Evolutionary conservation across 1,140 invertebrate species (phyloP), one percentile per base, ranked within the genome.

Genomic region (Drosophila pseudoananassae): DNA sequence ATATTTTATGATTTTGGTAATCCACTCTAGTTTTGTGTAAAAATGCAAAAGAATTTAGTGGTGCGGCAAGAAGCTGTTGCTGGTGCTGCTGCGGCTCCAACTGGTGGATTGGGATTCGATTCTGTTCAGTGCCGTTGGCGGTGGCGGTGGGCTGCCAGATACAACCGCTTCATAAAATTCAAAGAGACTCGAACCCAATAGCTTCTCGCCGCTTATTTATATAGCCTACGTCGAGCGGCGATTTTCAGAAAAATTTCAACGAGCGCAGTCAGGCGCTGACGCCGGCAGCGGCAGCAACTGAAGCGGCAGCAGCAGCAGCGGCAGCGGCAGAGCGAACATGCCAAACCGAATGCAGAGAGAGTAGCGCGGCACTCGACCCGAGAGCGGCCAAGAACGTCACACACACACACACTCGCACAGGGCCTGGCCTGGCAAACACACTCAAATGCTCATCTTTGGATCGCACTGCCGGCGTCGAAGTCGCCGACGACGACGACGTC

Each of bases 141-240:
- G n/a, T 45, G 40, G 40, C 40, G n/a, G 40, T 46, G 43, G 43
- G 43, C 82, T 79, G 87, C 88, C 88, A 88, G 90, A 88, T 90
- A 91, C 90, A 90, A 91, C 90, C 90, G 90, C 90, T 91, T 91
- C 90, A 91, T 91, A 89, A 83, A 91, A 90, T 91, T 91, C 87
- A 91, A 91, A 91, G 90, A 91, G 90, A 91, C 90, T 91, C 90
- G 87, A 68, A 91, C 78, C 81, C 75, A 89, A 88, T 89, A 88
- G 83, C 90, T 88, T 88, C 90, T 89, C 90, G 71, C 77, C 84
- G 87, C 90, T 91, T 91, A 90, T 91, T 91, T 91, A 91, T 91
- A 91, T 91, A 91, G 90, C 90, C 90, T 91, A 90, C 80, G 90
- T 79, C 76, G 80, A 69, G 85, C 84, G 84, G 84, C 85, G 63